These are phyloP conservation scores for Anguilla rostrata DNA, from an alignment of 2,113 vertebrate species.

Conservation along the genomic window DNA sequence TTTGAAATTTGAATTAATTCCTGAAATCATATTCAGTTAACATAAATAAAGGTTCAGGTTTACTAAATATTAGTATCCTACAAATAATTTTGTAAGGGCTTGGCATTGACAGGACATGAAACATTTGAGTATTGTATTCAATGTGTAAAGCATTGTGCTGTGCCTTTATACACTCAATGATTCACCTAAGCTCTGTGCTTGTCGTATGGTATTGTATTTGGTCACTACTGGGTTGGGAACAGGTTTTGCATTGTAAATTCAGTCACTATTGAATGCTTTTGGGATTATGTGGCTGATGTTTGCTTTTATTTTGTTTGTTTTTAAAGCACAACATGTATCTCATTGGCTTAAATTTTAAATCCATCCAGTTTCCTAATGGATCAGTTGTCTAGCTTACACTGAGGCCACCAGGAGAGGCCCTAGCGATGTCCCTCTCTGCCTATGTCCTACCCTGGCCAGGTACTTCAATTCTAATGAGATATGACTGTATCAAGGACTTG, in stretches of 20 bases:
- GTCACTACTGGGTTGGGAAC: background rate
- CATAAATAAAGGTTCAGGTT: background rate
- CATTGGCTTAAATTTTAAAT: background rate
- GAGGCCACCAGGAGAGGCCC: background rate
- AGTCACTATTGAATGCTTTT: background rate
- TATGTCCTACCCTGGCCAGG: background rate
- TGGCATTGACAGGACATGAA: background rate
- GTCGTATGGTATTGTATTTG: background rate
- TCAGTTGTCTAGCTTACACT: background rate
- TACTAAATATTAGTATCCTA: background rate
- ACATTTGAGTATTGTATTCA: background rate
- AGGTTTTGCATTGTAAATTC: background rate
- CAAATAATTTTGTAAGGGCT: background rate
- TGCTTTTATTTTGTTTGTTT: background rate
- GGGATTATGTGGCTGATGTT: background rate
- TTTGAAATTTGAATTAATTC: no score
- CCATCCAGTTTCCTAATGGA: constrained; percentile 1
- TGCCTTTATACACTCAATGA: background rate
- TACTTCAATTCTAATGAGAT: constrained; percentile 10
- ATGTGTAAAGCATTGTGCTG: background rate
- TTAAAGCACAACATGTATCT: background rate
- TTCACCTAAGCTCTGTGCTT: background rate
- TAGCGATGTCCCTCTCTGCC: background rate
- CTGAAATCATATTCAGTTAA: no score
- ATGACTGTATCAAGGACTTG: constrained; percentile 4